Base-by-base conservation (phyloP, 2,797 vertebrate species). In the Protonibea diacanthus region DNA sequence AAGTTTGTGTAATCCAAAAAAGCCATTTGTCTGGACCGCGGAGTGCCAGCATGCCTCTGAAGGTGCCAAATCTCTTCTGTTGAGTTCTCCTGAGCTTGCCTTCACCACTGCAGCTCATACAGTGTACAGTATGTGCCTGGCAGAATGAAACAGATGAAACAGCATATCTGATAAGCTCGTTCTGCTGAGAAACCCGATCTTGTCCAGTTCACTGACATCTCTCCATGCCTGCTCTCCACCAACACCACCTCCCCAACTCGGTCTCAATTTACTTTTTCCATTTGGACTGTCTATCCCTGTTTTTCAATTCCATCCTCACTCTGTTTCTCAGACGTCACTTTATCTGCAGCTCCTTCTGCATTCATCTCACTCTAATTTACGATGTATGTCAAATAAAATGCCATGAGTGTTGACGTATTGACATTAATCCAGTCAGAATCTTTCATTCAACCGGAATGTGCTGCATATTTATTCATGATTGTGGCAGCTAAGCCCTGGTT, bases 181-280 rank as follows among this genome's bases (percentile, higher is more conserved):
- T 81, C 72, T 68, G 59, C 71, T 67, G 44, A 67, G 76, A 71
- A 84, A 86, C 66, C 71, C 38, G 4, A 67, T 76, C 60, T 57
- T 55, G 53, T 82, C 33, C 3, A 57, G 57, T 85, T 76, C 61
- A 62, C 68, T 80, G 76, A 81, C 68, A 79, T 51, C 18, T 11
- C 69, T 29, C 27, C 49, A 33, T n/a, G 33, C 68, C 25, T n/a
- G 49, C 58, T 21, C 20, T 11, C 44, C 33, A 17, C 51, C 73
- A 21, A 29, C 38, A 40, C 23, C 66, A 38, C 65, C 72, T 25
- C 6, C 51, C 20, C 38, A 42, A 44, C 58, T 52, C 53, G 7
- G 52, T 61, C 66, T 68, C 78, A 78, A 47, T 86, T 84, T 84
- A 58, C 55, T 56, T 73, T 80, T 74, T 62, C 63, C 73, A 81